Percentiles rank a stretch among this genome's conserved stretches.
Conservation (phyloP, 92 coral and sea anemone genomes). For the Epizoanthus illoricatus region DNA sequence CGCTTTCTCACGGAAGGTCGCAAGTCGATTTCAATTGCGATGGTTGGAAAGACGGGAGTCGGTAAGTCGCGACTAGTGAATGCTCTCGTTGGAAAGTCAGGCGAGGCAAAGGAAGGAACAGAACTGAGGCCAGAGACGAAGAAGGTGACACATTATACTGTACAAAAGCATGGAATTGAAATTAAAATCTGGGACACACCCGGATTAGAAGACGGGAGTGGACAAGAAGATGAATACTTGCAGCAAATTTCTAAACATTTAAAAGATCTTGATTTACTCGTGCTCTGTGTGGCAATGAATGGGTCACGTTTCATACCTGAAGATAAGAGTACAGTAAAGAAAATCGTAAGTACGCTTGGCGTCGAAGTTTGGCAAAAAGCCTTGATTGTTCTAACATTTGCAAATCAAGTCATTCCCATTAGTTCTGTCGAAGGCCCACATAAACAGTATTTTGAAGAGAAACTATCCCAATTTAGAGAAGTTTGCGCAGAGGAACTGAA, state of each 20-base stretch:
- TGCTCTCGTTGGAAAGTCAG: neutral
- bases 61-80: conserved; percentile 14
- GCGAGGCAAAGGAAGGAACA: neutral
- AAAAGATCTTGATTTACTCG: neutral
- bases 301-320: neutral
- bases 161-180: too few relatives aligned
- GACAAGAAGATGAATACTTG: too few relatives aligned
- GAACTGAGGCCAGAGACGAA: neutral
- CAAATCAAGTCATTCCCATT: neutral
- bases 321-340: neutral
- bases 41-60: conserved; percentile 23
- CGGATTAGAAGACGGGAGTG: too few relatives aligned
- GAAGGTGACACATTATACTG: neutral
- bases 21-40: conserved; percentile 1
- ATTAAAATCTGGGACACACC: too few relatives aligned
- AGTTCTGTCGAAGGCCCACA: too few relatives aligned
- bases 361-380: neutral
- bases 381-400: neutral
- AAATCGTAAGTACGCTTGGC: neutral
- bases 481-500: too few relatives aligned
- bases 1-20: neutral
- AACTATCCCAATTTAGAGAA: neutral
- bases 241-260: too few relatives aligned
- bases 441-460: too few relatives aligned
- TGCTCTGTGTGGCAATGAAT: neutral